Evolutionary conservation across 2,888 invertebrate genomes (phyloP).

Genomic region (Drosophila parthenogenetica): DNA sequence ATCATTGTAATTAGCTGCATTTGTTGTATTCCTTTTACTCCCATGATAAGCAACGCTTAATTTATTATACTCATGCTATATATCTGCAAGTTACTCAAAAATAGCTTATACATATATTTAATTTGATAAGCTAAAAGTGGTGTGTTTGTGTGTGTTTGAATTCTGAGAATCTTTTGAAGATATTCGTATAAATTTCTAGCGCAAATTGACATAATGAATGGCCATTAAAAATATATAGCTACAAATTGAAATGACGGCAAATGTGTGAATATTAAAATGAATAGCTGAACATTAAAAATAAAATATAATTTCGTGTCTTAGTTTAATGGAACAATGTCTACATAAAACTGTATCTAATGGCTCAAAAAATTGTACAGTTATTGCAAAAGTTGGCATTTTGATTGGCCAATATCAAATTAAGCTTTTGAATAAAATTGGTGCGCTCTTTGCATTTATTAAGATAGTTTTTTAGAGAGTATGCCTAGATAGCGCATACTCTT

Average conservation of each 20-base stretch:
- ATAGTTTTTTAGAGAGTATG: not conserved
- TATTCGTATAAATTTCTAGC: constrained; percentile 18
- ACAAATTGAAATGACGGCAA: constrained; percentile 25
- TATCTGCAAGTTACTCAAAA: constrained; percentile 11
- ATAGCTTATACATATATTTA: constrained; percentile 19
- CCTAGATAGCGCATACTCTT: not conserved
- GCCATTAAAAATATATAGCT: constrained; percentile 25
- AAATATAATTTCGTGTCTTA: not conserved
- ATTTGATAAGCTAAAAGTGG: constrained; percentile 21
- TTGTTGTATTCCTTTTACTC: constrained; percentile 7
- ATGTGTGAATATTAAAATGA: constrained; percentile 20
- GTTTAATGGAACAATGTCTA: not conserved
- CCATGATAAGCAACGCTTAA: constrained; percentile 24
- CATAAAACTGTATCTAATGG: not conserved
- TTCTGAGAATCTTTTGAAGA: constrained; percentile 4
- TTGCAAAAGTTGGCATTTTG: too few relatives aligned
- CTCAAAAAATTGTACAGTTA: too few relatives aligned
- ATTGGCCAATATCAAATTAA: too few relatives aligned
- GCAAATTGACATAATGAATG: constrained; percentile 19
- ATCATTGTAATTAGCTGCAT: constrained; percentile 38
- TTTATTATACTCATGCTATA: constrained; percentile 25
- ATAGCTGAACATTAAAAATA: constrained; percentile 8
- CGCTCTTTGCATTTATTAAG: too few relatives aligned
- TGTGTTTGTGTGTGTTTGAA: not conserved
- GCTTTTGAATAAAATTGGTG: too few relatives aligned